Conservation (phyloP, 2,797 vertebrate species). For the Furcifer pardalis region DNA sequence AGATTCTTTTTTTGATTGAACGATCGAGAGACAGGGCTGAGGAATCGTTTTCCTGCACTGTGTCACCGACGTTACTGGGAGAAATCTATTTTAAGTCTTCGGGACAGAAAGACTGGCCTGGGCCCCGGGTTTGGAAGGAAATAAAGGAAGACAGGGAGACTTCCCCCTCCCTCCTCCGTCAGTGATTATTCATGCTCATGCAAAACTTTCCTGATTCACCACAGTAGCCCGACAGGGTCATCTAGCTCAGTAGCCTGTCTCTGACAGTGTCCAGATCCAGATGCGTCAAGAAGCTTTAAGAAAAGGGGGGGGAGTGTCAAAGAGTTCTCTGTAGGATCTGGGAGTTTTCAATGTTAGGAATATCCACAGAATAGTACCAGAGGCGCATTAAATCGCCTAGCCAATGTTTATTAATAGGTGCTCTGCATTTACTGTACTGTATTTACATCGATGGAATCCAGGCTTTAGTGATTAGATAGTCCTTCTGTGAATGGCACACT, state of each 20-base stretch:
- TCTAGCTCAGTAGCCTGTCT: constrained; percentile 11
- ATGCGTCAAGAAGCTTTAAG: background rate
- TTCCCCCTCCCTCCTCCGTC: background rate
- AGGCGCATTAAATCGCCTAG: background rate
- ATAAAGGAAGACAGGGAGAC: background rate
- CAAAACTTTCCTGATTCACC: background rate
- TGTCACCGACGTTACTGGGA: background rate
- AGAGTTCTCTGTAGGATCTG: background rate
- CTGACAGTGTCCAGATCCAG: constrained; percentile 33
- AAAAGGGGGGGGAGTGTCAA: too few species aligned
- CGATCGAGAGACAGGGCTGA: background rate
- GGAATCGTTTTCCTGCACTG: too few species aligned
- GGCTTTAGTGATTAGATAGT: background rate
- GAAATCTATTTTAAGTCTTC: background rate
- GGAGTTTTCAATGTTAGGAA: background rate
- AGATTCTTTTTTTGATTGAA: background rate
- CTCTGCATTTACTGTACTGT: too few species aligned
- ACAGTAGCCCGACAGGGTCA: constrained; percentile 20
- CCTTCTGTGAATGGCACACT: background rate
- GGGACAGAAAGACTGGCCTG: background rate
- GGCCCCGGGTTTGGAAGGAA: background rate
- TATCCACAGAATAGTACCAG: background rate
- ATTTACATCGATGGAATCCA: background rate
- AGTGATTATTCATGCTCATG: background rate
- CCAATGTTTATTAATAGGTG: background rate